Percentiles rank a stretch among this genome's conserved stretches.
These are phyloP conservation scores for Heterohyrax brucei DNA, from an alignment of 2,797 vertebrate species.

Conservation along the genomic window DNA sequence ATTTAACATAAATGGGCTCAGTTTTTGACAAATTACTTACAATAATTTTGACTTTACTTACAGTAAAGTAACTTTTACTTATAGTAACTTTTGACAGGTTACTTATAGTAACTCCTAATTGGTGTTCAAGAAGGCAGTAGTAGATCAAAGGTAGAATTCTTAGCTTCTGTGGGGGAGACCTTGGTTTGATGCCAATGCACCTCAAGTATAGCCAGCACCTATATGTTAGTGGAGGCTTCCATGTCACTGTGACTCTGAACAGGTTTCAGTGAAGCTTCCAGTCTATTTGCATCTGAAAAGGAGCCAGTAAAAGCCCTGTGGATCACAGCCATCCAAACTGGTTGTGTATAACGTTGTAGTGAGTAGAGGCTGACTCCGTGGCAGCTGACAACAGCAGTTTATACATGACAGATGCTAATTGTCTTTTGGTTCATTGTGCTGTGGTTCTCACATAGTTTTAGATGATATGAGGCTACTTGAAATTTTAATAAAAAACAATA, in stretches of 20 bases:
- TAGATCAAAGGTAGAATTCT: neutral
- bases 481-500: slow-evolving; percentile 57
- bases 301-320: neutral
- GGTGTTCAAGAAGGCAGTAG: neutral
- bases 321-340: neutral
- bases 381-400: neutral
- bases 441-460: slow-evolving; percentile 40
- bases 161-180: neutral
- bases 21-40: slow-evolving; percentile 4
- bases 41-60: no score
- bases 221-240: neutral
- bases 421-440: slow-evolving; percentile 36
- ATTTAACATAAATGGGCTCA: slow-evolving; percentile 25
- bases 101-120: neutral
- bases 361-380: neutral
- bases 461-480: slow-evolving; percentile 27
- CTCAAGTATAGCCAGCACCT: neutral
- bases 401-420: slow-evolving; percentile 9
- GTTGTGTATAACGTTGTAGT: neutral
- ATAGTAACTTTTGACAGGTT: no score
- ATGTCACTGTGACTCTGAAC: neutral
- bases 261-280: neutral
- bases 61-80: no score
- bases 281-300: neutral
- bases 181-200: neutral